Evolutionary conservation across 1,140 invertebrate genomes (phyloP).

Genomic region (Brachionus calyciflorus): DNA sequence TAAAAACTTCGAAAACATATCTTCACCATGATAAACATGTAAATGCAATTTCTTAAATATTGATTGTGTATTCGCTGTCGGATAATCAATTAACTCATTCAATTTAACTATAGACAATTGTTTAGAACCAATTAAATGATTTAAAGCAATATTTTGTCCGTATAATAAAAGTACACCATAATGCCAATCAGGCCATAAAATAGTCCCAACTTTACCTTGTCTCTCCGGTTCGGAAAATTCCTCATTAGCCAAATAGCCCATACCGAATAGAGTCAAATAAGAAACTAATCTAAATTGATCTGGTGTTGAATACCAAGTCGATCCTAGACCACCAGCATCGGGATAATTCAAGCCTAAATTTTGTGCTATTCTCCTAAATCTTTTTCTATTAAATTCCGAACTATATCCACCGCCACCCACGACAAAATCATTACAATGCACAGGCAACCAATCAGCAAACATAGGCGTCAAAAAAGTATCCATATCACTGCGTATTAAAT

Average conservation of each 20-base stretch:
- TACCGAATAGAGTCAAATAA: conserved; percentile 1
- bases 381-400: conserved; percentile 25
- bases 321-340: conserved; percentile 17
- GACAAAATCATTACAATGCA: conserved; percentile 22
- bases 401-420: conserved; percentile 38
- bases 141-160: conserved; percentile 30
- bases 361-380: conserved; percentile 20
- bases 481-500: conserved; percentile 34
- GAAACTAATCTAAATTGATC: not conserved
- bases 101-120: conserved; percentile 25
- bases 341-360: conserved; percentile 6
- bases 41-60: conserved; percentile 25
- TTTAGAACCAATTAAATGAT: conserved; percentile 14
- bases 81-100: conserved; percentile 28
- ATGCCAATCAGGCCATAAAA: conserved; percentile 48
- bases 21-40: conserved; percentile 40
- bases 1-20: conserved; percentile 46
- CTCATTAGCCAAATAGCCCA: conserved; percentile 33
- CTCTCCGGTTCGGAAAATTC: conserved; percentile 38
- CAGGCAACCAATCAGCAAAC: conserved; percentile 34
- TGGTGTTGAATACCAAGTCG: conserved; percentile 42
- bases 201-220: conserved; percentile 7
- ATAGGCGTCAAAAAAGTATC: conserved; percentile 46
- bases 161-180: conserved; percentile 45
- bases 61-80: conserved; percentile 12